These are phyloP conservation scores for Cantharis rustica DNA, from an alignment of 2,888 invertebrate species.

Conservation along the genomic window DNA sequence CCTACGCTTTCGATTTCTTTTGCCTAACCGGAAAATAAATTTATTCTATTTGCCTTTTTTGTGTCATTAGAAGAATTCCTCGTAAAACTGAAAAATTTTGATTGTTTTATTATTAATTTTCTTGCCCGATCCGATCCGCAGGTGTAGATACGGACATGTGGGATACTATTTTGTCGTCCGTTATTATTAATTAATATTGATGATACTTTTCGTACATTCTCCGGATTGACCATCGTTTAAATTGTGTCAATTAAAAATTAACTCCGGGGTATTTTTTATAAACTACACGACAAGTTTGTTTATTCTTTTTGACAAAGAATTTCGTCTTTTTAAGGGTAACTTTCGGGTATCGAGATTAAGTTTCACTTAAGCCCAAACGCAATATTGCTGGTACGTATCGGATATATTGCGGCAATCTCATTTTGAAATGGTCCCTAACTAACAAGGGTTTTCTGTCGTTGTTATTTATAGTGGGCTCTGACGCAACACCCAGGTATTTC, in stretches of 20 bases:
- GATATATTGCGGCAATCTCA: conserved; percentile 49
- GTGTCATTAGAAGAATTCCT: background rate
- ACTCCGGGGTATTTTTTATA: conserved; percentile 45
- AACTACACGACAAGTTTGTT: conserved; percentile 51
- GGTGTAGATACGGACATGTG: background rate
- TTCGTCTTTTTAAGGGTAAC: conserved; percentile 49
- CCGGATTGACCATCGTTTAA: conserved; percentile 46
- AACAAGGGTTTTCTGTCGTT: conserved; percentile 56
- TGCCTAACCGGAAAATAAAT: conserved; percentile 15
- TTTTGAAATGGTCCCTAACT: conserved; percentile 50
- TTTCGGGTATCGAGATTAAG: conserved; percentile 41
- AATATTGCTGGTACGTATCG: conserved; percentile 17
- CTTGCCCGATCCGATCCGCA: background rate
- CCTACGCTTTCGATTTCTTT: conserved; percentile 14
- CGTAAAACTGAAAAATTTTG: background rate
- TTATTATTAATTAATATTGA: conserved; percentile 52
- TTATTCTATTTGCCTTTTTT: conserved; percentile 12
- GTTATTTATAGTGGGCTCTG: conserved; percentile 55
- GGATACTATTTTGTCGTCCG: conserved; percentile 14
- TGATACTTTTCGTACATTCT: conserved; percentile 52
- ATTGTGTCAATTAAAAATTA: conserved; percentile 54
- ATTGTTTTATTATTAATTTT: background rate
- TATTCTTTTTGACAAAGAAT: conserved; percentile 53
- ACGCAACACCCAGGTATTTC: conserved; percentile 57
- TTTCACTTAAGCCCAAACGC: conserved; percentile 30